A percentile compares a stretch with the other conserved stretches of the same genome.
phyloP scores from a whole-genome alignment of 2,888 invertebrate genomes.

The Agrochola litura region DNA sequence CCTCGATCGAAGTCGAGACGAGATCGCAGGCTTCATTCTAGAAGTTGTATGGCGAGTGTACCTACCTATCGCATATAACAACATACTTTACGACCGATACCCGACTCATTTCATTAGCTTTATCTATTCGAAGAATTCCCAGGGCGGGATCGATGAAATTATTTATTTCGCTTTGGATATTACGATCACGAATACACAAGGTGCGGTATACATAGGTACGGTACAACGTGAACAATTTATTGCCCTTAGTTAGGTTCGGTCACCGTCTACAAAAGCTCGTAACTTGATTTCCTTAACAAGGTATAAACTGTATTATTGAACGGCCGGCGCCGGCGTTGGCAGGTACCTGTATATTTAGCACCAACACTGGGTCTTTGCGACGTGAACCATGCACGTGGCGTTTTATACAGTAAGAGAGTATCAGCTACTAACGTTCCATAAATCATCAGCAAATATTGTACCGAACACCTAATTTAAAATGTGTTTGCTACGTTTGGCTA shows the following conservation, averaged over 20 bases:
- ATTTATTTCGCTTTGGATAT: slow-evolving; percentile 67
- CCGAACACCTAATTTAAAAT: slow-evolving; percentile 4
- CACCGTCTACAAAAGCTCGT: slow-evolving; percentile 39
- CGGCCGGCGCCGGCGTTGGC: slow-evolving; percentile 11
- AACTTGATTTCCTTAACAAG: slow-evolving; percentile 43
- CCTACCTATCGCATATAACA: slow-evolving; percentile 29
- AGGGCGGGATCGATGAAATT: slow-evolving; percentile 67
- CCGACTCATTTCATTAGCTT: slow-evolving; percentile 72
- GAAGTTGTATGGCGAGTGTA: slow-evolving; percentile 17
- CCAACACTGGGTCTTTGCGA: background rate
- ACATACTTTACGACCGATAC: slow-evolving; percentile 63
- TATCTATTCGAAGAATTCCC: slow-evolving; percentile 68
- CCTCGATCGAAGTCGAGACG: background rate
- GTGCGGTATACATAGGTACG: slow-evolving; percentile 44
- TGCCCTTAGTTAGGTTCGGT: slow-evolving; percentile 47
- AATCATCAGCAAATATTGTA: background rate
- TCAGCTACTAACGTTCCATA: slow-evolving; percentile 7
- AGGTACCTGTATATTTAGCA: background rate
- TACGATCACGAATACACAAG: slow-evolving; percentile 61
- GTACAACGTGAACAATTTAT: slow-evolving; percentile 46
- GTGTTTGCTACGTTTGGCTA: slow-evolving; percentile 5
- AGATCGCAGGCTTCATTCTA: background rate
- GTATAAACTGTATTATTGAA: slow-evolving; percentile 16
- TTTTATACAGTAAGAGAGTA: background rate
- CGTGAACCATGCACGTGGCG: background rate